Conservation (phyloP, 2,888 invertebrate genomes). For the Amblyteles armatorius region DNA sequence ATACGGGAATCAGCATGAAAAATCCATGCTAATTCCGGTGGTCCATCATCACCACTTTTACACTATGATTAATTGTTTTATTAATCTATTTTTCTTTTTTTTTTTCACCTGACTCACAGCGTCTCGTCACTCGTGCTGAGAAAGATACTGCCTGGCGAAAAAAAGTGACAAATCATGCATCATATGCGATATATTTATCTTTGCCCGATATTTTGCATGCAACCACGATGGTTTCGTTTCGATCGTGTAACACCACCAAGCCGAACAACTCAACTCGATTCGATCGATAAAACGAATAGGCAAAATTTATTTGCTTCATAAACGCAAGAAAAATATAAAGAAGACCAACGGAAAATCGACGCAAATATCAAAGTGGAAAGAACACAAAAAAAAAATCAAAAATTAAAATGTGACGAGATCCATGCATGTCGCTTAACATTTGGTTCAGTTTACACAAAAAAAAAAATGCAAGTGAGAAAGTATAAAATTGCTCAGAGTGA, state of each 20-base stretch:
- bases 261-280: slow-evolving; percentile 42
- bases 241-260: slow-evolving; percentile 44
- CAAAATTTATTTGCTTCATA: slow-evolving; percentile 43
- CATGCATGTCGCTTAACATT: slow-evolving; percentile 59
- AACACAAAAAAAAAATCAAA: slow-evolving; percentile 19
- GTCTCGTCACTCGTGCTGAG: slow-evolving; percentile 33
- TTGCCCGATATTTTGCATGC: slow-evolving; percentile 63
- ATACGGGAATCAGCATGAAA: neutral
- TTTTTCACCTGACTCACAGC: slow-evolving; percentile 30
- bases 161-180: slow-evolving; percentile 24
- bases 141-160: slow-evolving; percentile 2
- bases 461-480: slow-evolving; percentile 18
- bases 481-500: neutral
- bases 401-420: slow-evolving; percentile 33
- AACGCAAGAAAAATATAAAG: slow-evolving; percentile 21
- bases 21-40: too few species aligned
- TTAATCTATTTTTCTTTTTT: slow-evolving; percentile 22
- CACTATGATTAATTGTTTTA: slow-evolving; percentile 18
- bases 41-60: neutral
- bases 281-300: slow-evolving; percentile 34
- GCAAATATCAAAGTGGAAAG: slow-evolving; percentile 24
- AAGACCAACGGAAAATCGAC: slow-evolving; percentile 28
- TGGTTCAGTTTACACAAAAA: slow-evolving; percentile 17
- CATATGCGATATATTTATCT: slow-evolving; percentile 40
- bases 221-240: slow-evolving; percentile 54